Evolutionary conservation across 2,797 vertebrate genomes (phyloP).

Genomic region (Ammospiza maritima): DNA sequence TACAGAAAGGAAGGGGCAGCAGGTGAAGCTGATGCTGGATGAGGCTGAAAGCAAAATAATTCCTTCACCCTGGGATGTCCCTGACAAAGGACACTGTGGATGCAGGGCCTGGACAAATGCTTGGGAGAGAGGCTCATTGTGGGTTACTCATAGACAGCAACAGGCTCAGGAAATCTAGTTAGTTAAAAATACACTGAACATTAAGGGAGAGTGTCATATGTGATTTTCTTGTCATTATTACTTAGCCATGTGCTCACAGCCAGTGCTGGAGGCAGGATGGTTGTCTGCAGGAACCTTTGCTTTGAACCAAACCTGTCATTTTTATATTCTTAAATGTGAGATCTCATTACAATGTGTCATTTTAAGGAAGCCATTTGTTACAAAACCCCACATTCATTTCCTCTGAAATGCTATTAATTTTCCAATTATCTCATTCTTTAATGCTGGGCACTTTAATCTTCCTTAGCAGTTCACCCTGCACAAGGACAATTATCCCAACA

Average conservation of each 20-base stretch:
- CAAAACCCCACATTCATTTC: background rate
- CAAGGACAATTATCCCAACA: background rate
- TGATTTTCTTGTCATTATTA: background rate
- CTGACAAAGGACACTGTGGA: background rate
- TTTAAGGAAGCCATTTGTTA: background rate
- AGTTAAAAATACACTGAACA: background rate
- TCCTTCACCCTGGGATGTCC: background rate
- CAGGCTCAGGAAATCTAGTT: background rate
- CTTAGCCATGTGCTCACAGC: background rate
- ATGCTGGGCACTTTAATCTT: background rate
- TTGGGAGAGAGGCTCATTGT: background rate
- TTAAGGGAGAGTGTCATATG: background rate
- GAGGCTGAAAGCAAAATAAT: background rate
- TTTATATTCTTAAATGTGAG: background rate
- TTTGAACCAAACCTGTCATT: background rate
- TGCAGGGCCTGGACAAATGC: background rate
- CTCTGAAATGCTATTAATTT: background rate
- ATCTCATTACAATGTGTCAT: background rate
- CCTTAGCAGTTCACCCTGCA: background rate
- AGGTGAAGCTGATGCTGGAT: background rate
- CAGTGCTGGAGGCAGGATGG: background rate
- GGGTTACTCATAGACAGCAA: background rate
- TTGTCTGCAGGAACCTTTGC: background rate
- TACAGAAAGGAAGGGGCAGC: background rate
- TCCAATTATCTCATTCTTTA: background rate